Evolutionary conservation across 2,888 invertebrate species (phyloP), one percentile per base, ranked within the genome.

Genomic region (Lycia hirtaria): DNA sequence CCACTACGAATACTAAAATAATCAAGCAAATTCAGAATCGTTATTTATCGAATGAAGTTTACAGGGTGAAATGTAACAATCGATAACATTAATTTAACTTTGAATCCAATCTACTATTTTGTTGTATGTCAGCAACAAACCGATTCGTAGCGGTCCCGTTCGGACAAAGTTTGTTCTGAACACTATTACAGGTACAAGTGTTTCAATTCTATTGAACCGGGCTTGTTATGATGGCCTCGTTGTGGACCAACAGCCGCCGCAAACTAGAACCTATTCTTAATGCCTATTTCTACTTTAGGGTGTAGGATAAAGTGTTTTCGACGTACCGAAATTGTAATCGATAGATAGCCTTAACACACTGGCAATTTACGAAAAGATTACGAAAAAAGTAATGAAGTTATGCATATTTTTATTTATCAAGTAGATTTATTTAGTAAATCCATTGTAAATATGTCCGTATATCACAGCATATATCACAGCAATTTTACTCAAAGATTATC

Each of bases 121-220:
- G 44, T 38, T 59, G 44, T 45, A 48, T 52, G 58, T 50, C 53
- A 54, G 49, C 32, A 44, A 33, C 54, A 28, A 48, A 19, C 52
- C 37, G 52, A 44, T 52, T 49, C 56, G 50, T 48, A 54, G 59
- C 54, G 38, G 49, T 20, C 44, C 53, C 43, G 44, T 51, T 51
- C 47, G 32, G 62, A 47, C 60, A 59, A 69, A 71, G 63, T 73
- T 71, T 66, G 65, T 70, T 68, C 65, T 69, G 65, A 72, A 68
- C 68, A 65, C 60, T 71, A 68, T 69, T 70, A 66, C 66, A 67
- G 65, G 60, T 61, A 64, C 66, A 69, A 72, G 71, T 65, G 71
- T 73, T 76, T 75, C 68, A 54, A 61, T 66, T 68, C 63, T 64
- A 68, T 70, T 72, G 72, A 76, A 73, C 67, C 49, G 59, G 71